Conservation (phyloP, 2,113 vertebrate genomes). For the Sander lucioperca region DNA sequence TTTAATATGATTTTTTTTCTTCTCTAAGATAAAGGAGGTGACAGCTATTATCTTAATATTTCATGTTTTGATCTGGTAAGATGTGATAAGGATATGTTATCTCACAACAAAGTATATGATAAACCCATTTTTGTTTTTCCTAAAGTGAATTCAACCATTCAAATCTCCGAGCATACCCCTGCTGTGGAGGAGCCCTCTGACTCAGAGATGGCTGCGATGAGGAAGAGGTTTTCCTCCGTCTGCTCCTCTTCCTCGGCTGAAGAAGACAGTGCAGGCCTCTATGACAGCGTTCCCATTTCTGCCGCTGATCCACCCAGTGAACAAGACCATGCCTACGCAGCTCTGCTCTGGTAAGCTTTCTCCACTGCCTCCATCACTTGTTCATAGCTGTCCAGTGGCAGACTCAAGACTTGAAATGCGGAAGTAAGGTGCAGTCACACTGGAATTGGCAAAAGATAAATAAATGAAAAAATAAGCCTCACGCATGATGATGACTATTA, state of each 20-base stretch:
- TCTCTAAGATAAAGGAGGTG: background rate
- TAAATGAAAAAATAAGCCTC: background rate
- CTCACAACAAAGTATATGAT: background rate
- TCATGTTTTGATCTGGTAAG: background rate
- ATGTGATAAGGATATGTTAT: background rate
- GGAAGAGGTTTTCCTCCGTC: slow-evolving; percentile 48
- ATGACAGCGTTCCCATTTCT: background rate
- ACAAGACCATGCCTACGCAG: slow-evolving; percentile 37
- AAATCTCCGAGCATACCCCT: background rate
- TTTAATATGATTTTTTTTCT: background rate
- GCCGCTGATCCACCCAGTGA: slow-evolving; percentile 19
- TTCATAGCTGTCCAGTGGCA: background rate
- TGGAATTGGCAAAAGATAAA: background rate
- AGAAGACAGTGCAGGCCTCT: slow-evolving; percentile 14
- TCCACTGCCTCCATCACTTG: background rate
- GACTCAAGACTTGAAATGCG: background rate
- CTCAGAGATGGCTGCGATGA: slow-evolving; percentile 19
- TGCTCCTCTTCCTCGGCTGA: slow-evolving; percentile 42
- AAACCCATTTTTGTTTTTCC: background rate
- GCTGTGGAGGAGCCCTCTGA: background rate
- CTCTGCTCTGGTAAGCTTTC: slow-evolving; percentile 53
- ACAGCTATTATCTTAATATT: background rate
- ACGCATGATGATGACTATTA: accelerated
- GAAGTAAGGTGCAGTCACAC: background rate
- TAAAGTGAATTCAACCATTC: background rate